A percentile compares a stretch with the other conserved stretches of the same genome.
These are phyloP conservation scores for Sebastes kiyomatsui DNA, from an alignment of 2,797 vertebrate genomes.

Conservation along the genomic window DNA sequence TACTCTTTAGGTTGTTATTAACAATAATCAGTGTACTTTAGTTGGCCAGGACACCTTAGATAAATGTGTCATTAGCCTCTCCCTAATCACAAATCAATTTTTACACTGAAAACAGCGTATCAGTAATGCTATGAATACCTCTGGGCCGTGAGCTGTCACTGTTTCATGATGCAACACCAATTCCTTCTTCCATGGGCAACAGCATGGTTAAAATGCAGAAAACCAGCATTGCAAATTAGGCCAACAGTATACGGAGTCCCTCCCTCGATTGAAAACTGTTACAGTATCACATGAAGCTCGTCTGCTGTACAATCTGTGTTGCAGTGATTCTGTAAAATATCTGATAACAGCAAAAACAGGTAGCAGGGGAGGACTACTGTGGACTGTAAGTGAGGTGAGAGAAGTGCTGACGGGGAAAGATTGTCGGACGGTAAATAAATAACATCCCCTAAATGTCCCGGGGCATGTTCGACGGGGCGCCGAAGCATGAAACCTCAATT, in stretches of 20 bases:
- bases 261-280: not conserved
- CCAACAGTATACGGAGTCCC: not conserved
- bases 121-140: not conserved
- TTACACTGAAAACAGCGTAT: not conserved
- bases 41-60: not conserved
- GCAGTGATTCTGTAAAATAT: slow-evolving; percentile 25
- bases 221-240: not conserved
- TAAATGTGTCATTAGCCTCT: not conserved
- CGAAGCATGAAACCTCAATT: slow-evolving; percentile 54
- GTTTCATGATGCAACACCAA: not conserved
- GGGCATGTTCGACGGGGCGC: slow-evolving; percentile 20
- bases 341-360: slow-evolving; percentile 23
- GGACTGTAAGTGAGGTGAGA: slow-evolving; percentile 27
- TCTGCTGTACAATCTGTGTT: not conserved
- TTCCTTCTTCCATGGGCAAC: not conserved
- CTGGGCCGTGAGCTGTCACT: not conserved
- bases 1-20: not conserved
- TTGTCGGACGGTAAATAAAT: slow-evolving; percentile 58
- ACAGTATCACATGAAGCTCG: not conserved
- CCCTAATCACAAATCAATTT: not conserved
- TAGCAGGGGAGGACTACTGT: slow-evolving; percentile 1
- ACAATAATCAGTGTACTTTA: not conserved
- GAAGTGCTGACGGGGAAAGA: slow-evolving; percentile 61
- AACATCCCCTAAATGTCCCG: slow-evolving; percentile 42
- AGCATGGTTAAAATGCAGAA: not conserved